Evolutionary conservation across 92 coral and sea anemone genomes (phyloP).

Genomic region (Parazoanthus darwini): DNA sequence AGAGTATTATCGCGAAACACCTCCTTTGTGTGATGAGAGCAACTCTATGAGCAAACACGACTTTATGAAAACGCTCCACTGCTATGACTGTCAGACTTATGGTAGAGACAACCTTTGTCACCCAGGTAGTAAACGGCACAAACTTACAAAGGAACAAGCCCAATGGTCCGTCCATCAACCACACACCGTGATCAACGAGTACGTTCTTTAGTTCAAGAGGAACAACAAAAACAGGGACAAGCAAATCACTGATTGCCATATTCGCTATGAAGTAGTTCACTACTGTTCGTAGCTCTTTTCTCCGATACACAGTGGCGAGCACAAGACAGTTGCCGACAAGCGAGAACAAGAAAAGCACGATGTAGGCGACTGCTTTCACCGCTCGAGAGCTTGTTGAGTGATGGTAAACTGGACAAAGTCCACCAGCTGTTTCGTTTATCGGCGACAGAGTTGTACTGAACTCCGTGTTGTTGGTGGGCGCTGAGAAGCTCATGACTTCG

Average conservation of each 20-base stretch:
- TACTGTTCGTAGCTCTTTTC: constrained; percentile 52
- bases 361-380: constrained; percentile 39
- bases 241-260: constrained; percentile 65
- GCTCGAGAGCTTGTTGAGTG: constrained; percentile 17
- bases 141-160: constrained; percentile 59
- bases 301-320: constrained; percentile 43
- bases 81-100: constrained; percentile 53
- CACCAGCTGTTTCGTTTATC: background rate
- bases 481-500: background rate
- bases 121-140: constrained; percentile 44
- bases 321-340: constrained; percentile 65
- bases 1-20: constrained; percentile 38
- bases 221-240: constrained; percentile 46
- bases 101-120: constrained; percentile 53
- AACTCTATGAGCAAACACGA: constrained; percentile 42
- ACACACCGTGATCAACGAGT: constrained; percentile 21
- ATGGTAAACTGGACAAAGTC: background rate
- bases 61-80: constrained; percentile 52
- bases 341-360: constrained; percentile 42
- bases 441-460: background rate
- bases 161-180: constrained; percentile 52
- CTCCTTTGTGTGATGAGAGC: constrained; percentile 39
- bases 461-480: background rate
- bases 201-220: constrained; percentile 47
- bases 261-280: constrained; percentile 64